These are phyloP conservation scores for Heliconius hortense DNA, from an alignment of 2,888 invertebrate species.

Conservation along the genomic window DNA sequence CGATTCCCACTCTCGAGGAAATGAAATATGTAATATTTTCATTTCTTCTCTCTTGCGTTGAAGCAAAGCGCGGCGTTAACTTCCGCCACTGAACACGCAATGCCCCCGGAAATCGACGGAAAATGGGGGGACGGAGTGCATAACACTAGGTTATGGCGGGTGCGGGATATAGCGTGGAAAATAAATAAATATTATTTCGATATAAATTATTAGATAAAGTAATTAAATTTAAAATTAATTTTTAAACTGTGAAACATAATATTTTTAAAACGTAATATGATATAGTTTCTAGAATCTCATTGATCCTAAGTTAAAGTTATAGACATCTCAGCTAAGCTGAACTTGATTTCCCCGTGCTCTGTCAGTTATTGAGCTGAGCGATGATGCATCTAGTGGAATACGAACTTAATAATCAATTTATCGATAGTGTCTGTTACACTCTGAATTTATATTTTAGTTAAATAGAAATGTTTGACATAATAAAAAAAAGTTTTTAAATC, in stretches of 20 bases:
- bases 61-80: too few species aligned
- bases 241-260: neutral
- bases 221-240: neutral
- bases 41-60: too few species aligned
- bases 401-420: conserved; percentile 45
- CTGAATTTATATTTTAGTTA: neutral
- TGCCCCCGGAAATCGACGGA: too few species aligned
- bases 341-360: conserved; percentile 55
- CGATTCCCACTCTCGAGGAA: too few species aligned
- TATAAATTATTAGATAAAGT: neutral
- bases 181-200: neutral
- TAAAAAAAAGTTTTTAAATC: neutral
- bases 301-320: neutral
- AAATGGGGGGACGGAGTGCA: too few species aligned
- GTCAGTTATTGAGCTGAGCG: conserved; percentile 47
- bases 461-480: neutral
- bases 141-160: too few species aligned
- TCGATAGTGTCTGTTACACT: conserved; percentile 36
- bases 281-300: neutral
- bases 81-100: too few species aligned
- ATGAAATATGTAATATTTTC: too few species aligned
- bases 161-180: too few species aligned
- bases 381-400: conserved; percentile 46
- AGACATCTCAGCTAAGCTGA: conserved; percentile 48
- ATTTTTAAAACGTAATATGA: neutral